Percentiles rank a stretch among this genome's conserved stretches.
These are phyloP conservation scores for Puntigrus tetrazona DNA, from an alignment of 2,113 vertebrate genomes.

Conservation along the genomic window DNA sequence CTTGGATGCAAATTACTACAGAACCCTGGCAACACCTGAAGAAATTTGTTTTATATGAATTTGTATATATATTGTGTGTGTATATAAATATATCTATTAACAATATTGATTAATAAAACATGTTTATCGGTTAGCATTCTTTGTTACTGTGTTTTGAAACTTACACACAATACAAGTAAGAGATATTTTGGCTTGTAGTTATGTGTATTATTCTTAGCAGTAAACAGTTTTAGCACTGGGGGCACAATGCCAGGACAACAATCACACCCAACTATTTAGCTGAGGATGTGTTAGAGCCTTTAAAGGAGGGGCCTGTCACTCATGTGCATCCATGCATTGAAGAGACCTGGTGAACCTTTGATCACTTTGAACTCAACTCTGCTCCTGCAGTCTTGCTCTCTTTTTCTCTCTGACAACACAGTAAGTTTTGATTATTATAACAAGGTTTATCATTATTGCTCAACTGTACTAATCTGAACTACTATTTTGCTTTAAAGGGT, in stretches of 20 bases:
- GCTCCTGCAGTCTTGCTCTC: not conserved
- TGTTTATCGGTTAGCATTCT: not conserved
- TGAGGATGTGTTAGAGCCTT: not conserved
- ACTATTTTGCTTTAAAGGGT: not conserved
- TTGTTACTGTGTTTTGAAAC: not conserved
- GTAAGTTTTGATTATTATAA: not conserved
- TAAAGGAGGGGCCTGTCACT: conserved; percentile 24
- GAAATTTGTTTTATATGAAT: not conserved
- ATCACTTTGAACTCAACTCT: not conserved
- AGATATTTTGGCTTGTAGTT: not conserved
- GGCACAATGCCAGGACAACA: not conserved
- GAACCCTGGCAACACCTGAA: conserved; percentile 20
- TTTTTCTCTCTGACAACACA: not conserved
- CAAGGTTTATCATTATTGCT: not conserved
- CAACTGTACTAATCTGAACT: not conserved
- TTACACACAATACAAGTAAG: not conserved
- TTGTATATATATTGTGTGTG: not conserved
- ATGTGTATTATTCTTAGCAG: not conserved
- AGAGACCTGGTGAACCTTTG: not conserved
- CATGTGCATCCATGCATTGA: not conserved
- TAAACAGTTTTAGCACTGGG: not conserved
- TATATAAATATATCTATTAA: conserved; percentile 19
- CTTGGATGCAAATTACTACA: conserved; percentile 60
- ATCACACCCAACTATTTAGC: not conserved
- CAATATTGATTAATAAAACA: not conserved